Evolutionary conservation across 2,113 vertebrate species (phyloP), one percentile per base, ranked within the genome.

Genomic region (Ameiurus melas): DNA sequence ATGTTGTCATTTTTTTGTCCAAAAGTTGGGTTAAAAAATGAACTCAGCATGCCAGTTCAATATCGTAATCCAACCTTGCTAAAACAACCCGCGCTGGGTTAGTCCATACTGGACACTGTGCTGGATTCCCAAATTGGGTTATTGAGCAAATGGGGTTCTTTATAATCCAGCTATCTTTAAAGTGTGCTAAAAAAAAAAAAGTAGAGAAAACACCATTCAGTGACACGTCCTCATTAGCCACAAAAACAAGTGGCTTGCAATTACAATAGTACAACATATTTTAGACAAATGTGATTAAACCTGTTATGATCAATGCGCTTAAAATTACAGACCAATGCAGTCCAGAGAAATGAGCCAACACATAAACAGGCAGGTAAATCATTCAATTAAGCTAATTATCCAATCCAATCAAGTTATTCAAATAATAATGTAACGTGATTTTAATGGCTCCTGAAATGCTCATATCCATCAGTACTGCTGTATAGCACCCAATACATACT

Each of bases 371-470:
- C 47, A 82, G 27, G 9, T 27, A 57, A 70, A 14, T 87, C 33
- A 43, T n/a, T 71, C 55, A 83, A 10, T 64, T 47, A 27, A 7
- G 30, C 39, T 77, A 77, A 75, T 77, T 84, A 84, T 53, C 43
- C 82, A 77, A 84, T 78, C 30, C 39, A 64, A 68, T 78, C 19
- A 36, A 71, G 47, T 58, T 71, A 47, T 71, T 70, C 25, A 83
- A 87, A 62, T 57, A 77, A 64, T 77, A 88, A 64, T 36, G 7
- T 25, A 75, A 87, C 1, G 22, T 17, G 25, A 75, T 87, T 83
- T 62, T 36, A 51, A 60, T 5, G 8, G 80, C 86, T 87, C 19
- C 30, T 86, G 78, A 86, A 33, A 30, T 66, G 3, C 64, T 82
- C 39, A 81, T 82, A 8, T 87, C 17, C 64, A 60, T 78, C 25